phyloP scores from a whole-genome alignment of 2,113 vertebrate genomes.

The Indicator maculatus region DNA sequence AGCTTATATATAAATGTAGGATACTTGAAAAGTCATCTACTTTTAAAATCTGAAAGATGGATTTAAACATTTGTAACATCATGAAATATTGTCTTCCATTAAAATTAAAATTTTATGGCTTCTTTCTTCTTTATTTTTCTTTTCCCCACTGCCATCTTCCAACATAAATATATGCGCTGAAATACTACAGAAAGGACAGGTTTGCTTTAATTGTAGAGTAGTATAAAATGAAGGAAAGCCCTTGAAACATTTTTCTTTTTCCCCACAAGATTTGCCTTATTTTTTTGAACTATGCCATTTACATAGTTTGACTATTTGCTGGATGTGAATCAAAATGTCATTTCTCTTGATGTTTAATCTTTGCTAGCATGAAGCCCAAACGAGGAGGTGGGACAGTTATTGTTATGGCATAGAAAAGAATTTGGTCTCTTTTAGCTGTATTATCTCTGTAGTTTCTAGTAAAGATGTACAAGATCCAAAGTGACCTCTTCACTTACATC shows the following conservation, averaged over 20 bases:
- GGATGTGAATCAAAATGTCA: not conserved
- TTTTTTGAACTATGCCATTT: not conserved
- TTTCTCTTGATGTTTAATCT: not conserved
- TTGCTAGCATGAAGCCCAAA: not conserved
- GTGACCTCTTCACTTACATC: slow-evolving; percentile 31
- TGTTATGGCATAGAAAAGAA: not conserved
- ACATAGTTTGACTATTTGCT: not conserved
- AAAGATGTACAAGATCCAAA: slow-evolving; percentile 23
- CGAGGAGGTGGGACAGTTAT: not conserved
- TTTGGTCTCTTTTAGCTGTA: slow-evolving; percentile 7
- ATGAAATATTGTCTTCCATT: not conserved
- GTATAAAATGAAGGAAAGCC: not conserved
- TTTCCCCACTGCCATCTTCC: not conserved
- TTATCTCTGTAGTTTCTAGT: not conserved
- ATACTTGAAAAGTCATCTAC: not conserved
- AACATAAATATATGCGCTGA: not conserved
- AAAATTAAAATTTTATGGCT: not conserved
- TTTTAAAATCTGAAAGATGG: not conserved
- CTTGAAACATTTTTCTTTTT: not conserved
- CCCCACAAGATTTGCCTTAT: accelerated
- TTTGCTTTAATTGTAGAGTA: not conserved
- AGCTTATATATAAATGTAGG: not conserved
- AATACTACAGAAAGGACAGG: not conserved
- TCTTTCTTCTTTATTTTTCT: not conserved
- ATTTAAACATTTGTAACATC: not conserved